Percentiles rank a stretch among this genome's conserved stretches.
phyloP scores from a whole-genome alignment of 2,113 vertebrate species.

The Turdus rufiventris region DNA sequence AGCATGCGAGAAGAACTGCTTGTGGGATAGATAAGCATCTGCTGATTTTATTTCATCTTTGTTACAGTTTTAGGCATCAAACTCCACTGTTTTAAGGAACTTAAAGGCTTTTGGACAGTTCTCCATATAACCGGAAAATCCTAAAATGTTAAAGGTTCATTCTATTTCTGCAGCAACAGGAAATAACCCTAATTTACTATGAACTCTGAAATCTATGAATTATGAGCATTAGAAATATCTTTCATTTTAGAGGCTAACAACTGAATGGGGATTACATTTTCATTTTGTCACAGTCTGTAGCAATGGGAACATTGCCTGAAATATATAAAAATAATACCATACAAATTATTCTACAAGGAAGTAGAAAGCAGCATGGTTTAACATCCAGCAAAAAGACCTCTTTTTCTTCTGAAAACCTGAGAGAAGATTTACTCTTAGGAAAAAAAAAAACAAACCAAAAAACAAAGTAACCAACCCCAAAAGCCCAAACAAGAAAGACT shows the following conservation, averaged over 20 bases:
- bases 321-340: neutral
- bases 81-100: constrained; percentile 4
- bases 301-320: neutral
- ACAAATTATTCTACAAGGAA: neutral
- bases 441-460: neutral
- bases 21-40: neutral
- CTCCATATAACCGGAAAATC: neutral
- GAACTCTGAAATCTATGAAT: neutral
- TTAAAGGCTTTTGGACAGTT: neutral
- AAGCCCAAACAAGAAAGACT: rapidly evolving
- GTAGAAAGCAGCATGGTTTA: neutral
- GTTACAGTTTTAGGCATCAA: neutral
- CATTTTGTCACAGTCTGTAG: neutral
- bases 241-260: neutral
- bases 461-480: neutral
- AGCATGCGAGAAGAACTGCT: neutral
- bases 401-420: neutral
- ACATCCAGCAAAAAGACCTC: neutral
- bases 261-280: neutral
- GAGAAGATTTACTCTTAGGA: neutral
- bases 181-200: neutral
- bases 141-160: constrained; percentile 3
- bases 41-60: constrained; percentile 10
- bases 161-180: neutral
- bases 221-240: neutral